phyloP scores from a whole-genome alignment of 53 echinoderm and acorn worm genomes.

The Temnopleurus reevesii region DNA sequence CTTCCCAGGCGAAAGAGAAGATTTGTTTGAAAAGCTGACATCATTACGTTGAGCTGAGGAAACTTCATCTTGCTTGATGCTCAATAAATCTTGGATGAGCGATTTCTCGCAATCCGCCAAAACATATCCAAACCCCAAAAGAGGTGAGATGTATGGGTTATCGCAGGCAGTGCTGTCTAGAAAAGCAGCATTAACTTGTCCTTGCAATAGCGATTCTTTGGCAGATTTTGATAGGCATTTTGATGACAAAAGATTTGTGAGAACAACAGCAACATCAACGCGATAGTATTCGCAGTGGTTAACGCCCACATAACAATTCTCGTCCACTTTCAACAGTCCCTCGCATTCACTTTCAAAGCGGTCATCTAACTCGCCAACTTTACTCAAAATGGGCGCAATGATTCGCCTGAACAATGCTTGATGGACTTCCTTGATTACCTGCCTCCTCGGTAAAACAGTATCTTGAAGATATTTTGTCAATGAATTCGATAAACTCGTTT shows the following conservation, averaged over 20 bases:
- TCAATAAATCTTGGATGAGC: conserved; percentile 75
- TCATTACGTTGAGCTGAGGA: conserved; percentile 50
- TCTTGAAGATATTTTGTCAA: conserved; percentile 63
- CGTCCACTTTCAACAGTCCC: not conserved
- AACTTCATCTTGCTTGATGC: conserved; percentile 62
- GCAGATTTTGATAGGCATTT: conserved; percentile 41
- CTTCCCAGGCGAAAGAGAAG: conserved; percentile 76
- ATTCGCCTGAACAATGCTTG: conserved; percentile 68
- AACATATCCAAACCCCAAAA: conserved; percentile 83
- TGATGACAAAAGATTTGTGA: conserved; percentile 64
- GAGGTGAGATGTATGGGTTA: conserved; percentile 81
- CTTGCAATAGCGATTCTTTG: not conserved
- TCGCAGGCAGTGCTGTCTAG: conserved; percentile 78
- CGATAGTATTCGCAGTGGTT: conserved; percentile 53
- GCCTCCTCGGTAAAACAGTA: conserved; percentile 53
- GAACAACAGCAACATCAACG: conserved; percentile 69
- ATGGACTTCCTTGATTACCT: conserved; percentile 37
- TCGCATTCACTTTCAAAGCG: conserved; percentile 71
- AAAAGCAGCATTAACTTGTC: conserved; percentile 49
- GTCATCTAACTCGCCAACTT: conserved; percentile 77
- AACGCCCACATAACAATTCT: conserved; percentile 68
- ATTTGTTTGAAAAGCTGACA: conserved; percentile 39
- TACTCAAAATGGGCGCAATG: conserved; percentile 71
- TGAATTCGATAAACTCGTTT: conserved; percentile 73
- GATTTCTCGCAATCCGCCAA: conserved; percentile 63